These are phyloP conservation scores for Auanema freiburgensis DNA, from an alignment of 2,888 invertebrate species.

Conservation along the genomic window DNA sequence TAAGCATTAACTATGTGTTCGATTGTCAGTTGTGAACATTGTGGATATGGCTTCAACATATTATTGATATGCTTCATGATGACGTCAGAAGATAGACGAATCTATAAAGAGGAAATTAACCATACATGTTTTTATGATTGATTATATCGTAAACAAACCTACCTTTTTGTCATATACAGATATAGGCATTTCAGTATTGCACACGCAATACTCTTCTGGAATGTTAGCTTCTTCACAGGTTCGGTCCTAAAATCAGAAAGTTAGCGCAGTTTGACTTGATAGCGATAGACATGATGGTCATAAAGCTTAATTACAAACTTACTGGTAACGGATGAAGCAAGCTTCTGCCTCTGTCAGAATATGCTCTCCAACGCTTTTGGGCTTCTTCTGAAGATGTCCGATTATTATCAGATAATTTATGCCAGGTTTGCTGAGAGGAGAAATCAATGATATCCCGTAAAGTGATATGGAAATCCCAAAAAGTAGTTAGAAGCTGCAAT, in stretches of 20 bases:
- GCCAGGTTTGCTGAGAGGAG: too few species aligned
- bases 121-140: constrained; percentile 1
- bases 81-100: constrained; percentile 15
- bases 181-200: constrained; percentile 43
- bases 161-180: constrained; percentile 33
- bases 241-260: constrained; percentile 29
- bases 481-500: constrained; percentile 43
- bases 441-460: constrained; percentile 39
- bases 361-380: background rate
- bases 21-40: constrained; percentile 45
- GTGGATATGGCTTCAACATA: constrained; percentile 25
- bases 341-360: constrained; percentile 29
- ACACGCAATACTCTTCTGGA: constrained; percentile 60
- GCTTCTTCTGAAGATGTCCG: too few species aligned
- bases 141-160: background rate
- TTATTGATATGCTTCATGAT: constrained; percentile 43
- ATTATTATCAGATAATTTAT: too few species aligned
- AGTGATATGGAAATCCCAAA: constrained; percentile 57
- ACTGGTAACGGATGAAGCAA: constrained; percentile 42
- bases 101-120: constrained; percentile 8
- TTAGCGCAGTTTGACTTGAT: too few species aligned
- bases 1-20: constrained; percentile 32
- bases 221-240: constrained; percentile 51
- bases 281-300: too few species aligned
- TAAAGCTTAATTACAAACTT: too few species aligned